Evolutionary conservation across 2,888 invertebrate species (phyloP).

Genomic region (Eubasilissa splendida): DNA sequence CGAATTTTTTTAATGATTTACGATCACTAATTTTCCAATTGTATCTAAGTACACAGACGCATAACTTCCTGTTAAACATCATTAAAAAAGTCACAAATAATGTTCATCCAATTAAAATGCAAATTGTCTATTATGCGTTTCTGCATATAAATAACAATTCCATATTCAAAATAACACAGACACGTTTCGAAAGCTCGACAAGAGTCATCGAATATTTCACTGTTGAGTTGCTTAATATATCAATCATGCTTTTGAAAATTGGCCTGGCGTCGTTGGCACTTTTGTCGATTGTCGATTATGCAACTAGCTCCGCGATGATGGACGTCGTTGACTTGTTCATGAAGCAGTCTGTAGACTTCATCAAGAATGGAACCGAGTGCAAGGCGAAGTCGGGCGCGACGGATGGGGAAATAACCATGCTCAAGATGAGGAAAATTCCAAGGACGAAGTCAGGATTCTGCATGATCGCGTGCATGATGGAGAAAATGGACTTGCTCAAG

Average conservation of each 20-base stretch:
- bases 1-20: too few relatives aligned
- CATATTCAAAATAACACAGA: too few relatives aligned
- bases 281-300: background rate
- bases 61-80: background rate
- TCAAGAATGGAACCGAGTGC: slow-evolving; percentile 61
- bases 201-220: too few relatives aligned
- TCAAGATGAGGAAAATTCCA: slow-evolving; percentile 69
- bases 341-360: slow-evolving; percentile 42
- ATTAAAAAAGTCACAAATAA: background rate
- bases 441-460: slow-evolving; percentile 69
- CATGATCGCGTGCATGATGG: slow-evolving; percentile 71
- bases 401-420: slow-evolving; percentile 69
- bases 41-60: too few relatives aligned
- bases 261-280: background rate
- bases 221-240: too few relatives aligned
- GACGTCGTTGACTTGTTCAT: slow-evolving; percentile 43
- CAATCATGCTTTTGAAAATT: background rate
- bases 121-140: background rate
- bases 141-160: background rate
- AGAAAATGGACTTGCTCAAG: slow-evolving; percentile 69
- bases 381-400: slow-evolving; percentile 69
- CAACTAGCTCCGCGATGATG: slow-evolving; percentile 7
- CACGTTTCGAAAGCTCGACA: too few relatives aligned
- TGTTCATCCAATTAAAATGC: background rate
- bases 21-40: too few relatives aligned